These are phyloP conservation scores for Tyto alba DNA, from an alignment of 2,113 vertebrate genomes.

Conservation along the genomic window DNA sequence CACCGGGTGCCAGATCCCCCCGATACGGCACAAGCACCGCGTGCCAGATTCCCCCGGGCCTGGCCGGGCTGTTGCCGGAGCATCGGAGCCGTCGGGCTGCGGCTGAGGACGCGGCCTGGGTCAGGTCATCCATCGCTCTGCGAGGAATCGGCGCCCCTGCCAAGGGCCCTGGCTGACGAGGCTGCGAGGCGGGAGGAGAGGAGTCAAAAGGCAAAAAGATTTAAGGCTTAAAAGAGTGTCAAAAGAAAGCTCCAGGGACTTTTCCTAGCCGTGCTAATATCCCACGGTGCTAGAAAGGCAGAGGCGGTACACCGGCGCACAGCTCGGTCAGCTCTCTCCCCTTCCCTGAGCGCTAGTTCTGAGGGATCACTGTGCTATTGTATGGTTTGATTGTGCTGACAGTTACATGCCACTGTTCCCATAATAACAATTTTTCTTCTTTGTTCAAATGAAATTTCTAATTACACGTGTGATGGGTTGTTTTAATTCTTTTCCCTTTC, in stretches of 20 bases:
- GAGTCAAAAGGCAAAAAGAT: neutral
- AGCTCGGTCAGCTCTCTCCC: constrained; percentile 16
- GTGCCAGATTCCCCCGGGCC: rapidly evolving
- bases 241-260: neutral
- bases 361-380: constrained; percentile 70
- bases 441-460: constrained; percentile 92
- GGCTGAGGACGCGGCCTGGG: rapidly evolving
- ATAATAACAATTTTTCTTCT: constrained; percentile 86
- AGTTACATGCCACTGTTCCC: constrained; percentile 87
- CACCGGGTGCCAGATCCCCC: too few species aligned
- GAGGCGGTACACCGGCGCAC: constrained; percentile 44
- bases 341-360: constrained; percentile 53
- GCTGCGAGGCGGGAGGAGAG: too few species aligned
- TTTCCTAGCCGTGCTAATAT: neutral
- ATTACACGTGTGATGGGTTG: constrained; percentile 99
- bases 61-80: rapidly evolving
- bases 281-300: neutral
- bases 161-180: too few species aligned
- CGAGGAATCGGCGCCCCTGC: too few species aligned
- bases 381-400: constrained; percentile 80
- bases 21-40: rapidly evolving
- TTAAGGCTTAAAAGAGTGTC: neutral
- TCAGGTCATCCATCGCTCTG: too few species aligned
- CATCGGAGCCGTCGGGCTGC: rapidly evolving
- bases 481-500: constrained; percentile 98